phyloP scores from a whole-genome alignment of 2,888 invertebrate genomes.

The Parnassius smintheus region DNA sequence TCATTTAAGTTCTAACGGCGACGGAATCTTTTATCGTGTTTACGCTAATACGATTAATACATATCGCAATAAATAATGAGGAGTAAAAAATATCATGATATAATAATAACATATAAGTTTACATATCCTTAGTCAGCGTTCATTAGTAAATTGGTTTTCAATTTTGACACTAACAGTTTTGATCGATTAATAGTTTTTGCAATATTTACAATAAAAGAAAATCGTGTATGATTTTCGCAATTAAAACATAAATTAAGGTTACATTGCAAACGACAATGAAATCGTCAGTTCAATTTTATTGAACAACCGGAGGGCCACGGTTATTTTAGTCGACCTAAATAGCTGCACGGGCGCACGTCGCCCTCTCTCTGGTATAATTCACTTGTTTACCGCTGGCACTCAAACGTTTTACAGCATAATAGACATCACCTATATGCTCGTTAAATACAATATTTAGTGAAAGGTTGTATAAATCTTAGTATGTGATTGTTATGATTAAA shows the following conservation, averaged over 20 bases:
- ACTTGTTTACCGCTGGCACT: slow-evolving; percentile 42
- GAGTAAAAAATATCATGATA: neutral
- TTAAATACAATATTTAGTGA: neutral
- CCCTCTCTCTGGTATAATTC: slow-evolving; percentile 42
- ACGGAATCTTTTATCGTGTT: slow-evolving; percentile 53
- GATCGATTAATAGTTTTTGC: neutral
- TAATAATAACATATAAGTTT: neutral
- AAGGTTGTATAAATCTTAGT: neutral
- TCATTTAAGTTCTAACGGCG: slow-evolving; percentile 44
- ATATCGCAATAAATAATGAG: slow-evolving; percentile 1
- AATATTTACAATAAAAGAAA: neutral
- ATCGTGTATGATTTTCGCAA: neutral
- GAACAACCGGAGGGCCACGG: slow-evolving; percentile 53
- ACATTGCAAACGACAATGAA: slow-evolving; percentile 29
- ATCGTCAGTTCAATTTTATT: slow-evolving; percentile 43
- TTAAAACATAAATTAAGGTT: slow-evolving; percentile 17
- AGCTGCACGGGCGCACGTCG: slow-evolving; percentile 56
- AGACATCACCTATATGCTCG: neutral
- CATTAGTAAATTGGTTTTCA: neutral
- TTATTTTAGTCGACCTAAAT: slow-evolving; percentile 79
- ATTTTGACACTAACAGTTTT: neutral
- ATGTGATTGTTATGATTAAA: slow-evolving; percentile 1
- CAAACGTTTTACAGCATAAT: slow-evolving; percentile 23
- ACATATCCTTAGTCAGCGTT: neutral
- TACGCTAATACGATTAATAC: slow-evolving; percentile 39